Percentiles rank a stretch among this genome's conserved stretches.
Conservation (phyloP, 2,797 vertebrate genomes). For the Aplochiton taeniatus region DNA sequence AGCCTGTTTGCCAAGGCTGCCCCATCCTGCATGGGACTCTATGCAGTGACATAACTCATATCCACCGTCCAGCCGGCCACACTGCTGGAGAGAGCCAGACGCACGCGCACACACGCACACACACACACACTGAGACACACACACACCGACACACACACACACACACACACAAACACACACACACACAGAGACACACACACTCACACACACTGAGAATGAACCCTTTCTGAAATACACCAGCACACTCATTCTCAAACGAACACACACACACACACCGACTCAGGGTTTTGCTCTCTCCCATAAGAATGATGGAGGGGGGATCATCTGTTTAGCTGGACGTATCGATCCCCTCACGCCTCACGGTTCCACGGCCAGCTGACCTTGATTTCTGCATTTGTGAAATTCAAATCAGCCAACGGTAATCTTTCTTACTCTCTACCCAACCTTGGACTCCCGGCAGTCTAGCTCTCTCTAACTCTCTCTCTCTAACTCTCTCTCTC, state of each 20-base stretch:
- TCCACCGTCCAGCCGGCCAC: slow-evolving; percentile 45
- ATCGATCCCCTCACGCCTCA: slow-evolving; percentile 56
- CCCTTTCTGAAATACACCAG: neutral
- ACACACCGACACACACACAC: neutral
- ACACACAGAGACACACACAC: slow-evolving; percentile 3
- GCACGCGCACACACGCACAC: slow-evolving; percentile 1
- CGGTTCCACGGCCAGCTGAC: slow-evolving; percentile 56
- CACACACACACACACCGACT: neutral
- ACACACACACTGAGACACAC: slow-evolving; percentile 10
- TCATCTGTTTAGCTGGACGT: slow-evolving; percentile 71
- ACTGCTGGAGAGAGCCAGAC: slow-evolving; percentile 24
- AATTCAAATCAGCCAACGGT: slow-evolving; percentile 32
- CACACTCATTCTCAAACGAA: neutral
- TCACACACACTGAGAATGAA: neutral
- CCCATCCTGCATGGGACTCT: slow-evolving; percentile 30
- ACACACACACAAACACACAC: neutral
- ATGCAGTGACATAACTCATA: slow-evolving; percentile 68
- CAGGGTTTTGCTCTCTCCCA: slow-evolving; percentile 26
- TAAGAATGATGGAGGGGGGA: slow-evolving; percentile 60
- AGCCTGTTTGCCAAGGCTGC: neutral
- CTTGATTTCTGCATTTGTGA: slow-evolving; percentile 68
- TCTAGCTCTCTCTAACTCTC: slow-evolving; percentile 11
- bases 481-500: slow-evolving; percentile 1
- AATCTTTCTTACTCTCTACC: slow-evolving; percentile 11
- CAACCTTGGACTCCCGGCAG: slow-evolving; percentile 25